A percentile compares a stretch with the other conserved stretches of the same genome.
These are phyloP conservation scores for Lates calcarifer DNA, from an alignment of 2,113 vertebrate species.

Conservation along the genomic window DNA sequence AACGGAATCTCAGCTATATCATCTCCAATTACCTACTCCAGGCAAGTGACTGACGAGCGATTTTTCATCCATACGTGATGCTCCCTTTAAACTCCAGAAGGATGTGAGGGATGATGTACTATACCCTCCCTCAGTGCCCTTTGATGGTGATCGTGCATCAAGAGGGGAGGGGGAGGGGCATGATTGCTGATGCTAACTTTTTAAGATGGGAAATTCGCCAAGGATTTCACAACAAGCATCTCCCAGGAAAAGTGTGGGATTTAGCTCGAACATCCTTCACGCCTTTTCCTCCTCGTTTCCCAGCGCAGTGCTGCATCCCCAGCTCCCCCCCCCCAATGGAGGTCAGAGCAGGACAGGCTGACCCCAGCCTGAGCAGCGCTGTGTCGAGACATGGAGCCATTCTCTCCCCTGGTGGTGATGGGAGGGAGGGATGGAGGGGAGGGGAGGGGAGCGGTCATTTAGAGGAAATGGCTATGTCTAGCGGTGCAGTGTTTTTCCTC, in stretches of 20 bases:
- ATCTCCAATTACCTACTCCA: constrained; percentile 71
- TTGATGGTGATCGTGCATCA: constrained; percentile 68
- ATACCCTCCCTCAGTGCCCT: constrained; percentile 40
- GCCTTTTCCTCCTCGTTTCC: not conserved
- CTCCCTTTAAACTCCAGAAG: constrained; percentile 46
- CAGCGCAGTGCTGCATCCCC: constrained; percentile 15
- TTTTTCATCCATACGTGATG: constrained; percentile 56
- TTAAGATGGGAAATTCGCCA: constrained; percentile 23
- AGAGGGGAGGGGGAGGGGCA: constrained; percentile 55
- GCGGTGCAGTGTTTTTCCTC: constrained; percentile 58
- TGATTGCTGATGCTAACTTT: constrained; percentile 58
- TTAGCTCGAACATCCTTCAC: constrained; percentile 63
- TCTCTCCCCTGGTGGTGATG: constrained; percentile 50
- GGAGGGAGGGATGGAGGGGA: constrained; percentile 1
- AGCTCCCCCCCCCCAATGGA: not conserved
- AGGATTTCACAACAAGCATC: constrained; percentile 37
- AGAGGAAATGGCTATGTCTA: constrained; percentile 70
- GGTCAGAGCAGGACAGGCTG: constrained; percentile 54
- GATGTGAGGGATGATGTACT: constrained; percentile 43
- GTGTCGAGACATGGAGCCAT: constrained; percentile 32
- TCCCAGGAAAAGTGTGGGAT: constrained; percentile 39
- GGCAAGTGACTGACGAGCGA: constrained; percentile 56
- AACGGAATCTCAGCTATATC: constrained; percentile 64
- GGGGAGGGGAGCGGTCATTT: constrained; percentile 56
- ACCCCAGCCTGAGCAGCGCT: constrained; percentile 46